These are phyloP conservation scores for human DNA, from an alignment of 2,113 vertebrate species.

Conservation along the genomic window GRCh38 chrX:75110001-75110500, in stretches of 20 bases:
- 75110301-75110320: not conserved
- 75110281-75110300: slow-evolving; percentile 27
- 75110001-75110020: not conserved
- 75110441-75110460: not conserved
- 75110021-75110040: slow-evolving; percentile 24
- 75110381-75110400: slow-evolving; percentile 16
- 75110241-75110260: slow-evolving; percentile 14
- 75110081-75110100: slow-evolving; percentile 2
- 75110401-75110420: not conserved
- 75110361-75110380: not conserved
- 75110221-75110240: not conserved
- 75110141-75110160: slow-evolving; percentile 25
- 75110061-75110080: slow-evolving; percentile 38
- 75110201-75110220: not conserved
- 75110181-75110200: slow-evolving; percentile 46
- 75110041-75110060: slow-evolving; percentile 23
- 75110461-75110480: not conserved
- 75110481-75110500: slow-evolving; percentile 37
- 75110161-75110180: slow-evolving; percentile 16
- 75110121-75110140: not conserved
- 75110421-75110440: not conserved
- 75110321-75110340: slow-evolving; percentile 5
- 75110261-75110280: slow-evolving; percentile 42
- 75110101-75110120: slow-evolving; percentile 28
- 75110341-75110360: not conserved